Conservation (phyloP, 2,888 invertebrate species). For the Harmothoe impar region DNA sequence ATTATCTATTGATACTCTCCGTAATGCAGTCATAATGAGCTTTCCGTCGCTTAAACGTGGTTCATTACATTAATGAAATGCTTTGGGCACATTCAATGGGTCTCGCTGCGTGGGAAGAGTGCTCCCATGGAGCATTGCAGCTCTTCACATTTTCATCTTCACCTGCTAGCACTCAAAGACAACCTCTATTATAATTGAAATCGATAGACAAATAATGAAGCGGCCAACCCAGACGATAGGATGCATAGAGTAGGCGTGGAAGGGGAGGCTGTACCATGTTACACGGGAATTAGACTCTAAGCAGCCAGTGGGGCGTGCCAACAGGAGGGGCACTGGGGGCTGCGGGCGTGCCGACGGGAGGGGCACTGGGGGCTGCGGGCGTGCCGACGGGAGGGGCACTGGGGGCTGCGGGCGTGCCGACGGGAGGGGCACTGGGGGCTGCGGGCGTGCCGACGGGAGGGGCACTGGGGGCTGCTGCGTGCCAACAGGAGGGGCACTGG, state of each 20-base stretch:
- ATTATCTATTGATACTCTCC: neutral
- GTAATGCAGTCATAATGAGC: neutral
- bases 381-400: too few relatives aligned
- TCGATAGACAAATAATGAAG: constrained; percentile 53
- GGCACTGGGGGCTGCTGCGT: too few relatives aligned
- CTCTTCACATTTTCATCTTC: constrained; percentile 13
- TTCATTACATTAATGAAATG: constrained; percentile 3
- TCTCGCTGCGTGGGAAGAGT: neutral
- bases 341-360: too few relatives aligned
- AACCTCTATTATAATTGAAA: constrained; percentile 42
- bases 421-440: too few relatives aligned
- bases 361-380: too few relatives aligned
- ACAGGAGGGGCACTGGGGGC: too few relatives aligned
- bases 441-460: too few relatives aligned
- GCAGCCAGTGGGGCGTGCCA: too few relatives aligned
- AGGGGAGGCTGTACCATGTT: neutral
- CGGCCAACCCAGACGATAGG: neutral
- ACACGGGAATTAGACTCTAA: too few relatives aligned
- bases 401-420: too few relatives aligned
- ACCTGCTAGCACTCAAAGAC: constrained; percentile 45
- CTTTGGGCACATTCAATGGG: neutral
- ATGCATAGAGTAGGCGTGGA: neutral
- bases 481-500: too few relatives aligned
- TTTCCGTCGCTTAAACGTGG: neutral
- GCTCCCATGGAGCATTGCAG: neutral